phyloP scores from a whole-genome alignment of 2,797 vertebrate genomes.

The Syndactyla subalaris region DNA sequence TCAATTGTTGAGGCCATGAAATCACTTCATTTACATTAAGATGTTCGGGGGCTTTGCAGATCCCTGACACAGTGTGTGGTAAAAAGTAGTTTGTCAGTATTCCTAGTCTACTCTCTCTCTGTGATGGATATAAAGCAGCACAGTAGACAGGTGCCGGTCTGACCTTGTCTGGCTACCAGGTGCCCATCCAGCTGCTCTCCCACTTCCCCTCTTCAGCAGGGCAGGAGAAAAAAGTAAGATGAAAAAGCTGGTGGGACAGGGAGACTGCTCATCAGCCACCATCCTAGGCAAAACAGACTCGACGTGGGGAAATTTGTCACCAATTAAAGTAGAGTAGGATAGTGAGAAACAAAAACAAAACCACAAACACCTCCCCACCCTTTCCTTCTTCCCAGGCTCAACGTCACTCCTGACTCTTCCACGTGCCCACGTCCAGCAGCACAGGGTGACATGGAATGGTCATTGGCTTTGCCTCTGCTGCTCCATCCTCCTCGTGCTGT shows the following conservation, averaged over 20 bases:
- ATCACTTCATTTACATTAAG: not conserved
- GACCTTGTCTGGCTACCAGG: not conserved
- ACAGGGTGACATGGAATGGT: not conserved
- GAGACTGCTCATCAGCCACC: fast-evolving
- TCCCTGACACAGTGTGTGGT: not conserved
- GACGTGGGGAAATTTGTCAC: not conserved
- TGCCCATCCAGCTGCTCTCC: not conserved
- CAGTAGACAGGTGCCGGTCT: not conserved
- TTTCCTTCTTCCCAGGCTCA: not conserved
- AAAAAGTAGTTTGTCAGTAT: not conserved
- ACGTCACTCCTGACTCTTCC: not conserved
- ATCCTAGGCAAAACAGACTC: not conserved
- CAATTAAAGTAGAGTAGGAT: not conserved
- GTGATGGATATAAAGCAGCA: not conserved
- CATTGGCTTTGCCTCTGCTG: fast-evolving
- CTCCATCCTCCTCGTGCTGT: not conserved
- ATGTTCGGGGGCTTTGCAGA: not conserved
- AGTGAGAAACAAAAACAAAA: not conserved
- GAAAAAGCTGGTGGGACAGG: not conserved
- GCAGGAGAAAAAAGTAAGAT: not conserved
- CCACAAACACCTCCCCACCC: not conserved
- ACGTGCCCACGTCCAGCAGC: not conserved
- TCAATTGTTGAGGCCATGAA: not conserved
- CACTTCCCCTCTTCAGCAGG: not conserved
- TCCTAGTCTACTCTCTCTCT: not conserved